Evolutionary conservation across 2,113 vertebrate species (phyloP).

Genomic region (Sakesphorus luctuosus): DNA sequence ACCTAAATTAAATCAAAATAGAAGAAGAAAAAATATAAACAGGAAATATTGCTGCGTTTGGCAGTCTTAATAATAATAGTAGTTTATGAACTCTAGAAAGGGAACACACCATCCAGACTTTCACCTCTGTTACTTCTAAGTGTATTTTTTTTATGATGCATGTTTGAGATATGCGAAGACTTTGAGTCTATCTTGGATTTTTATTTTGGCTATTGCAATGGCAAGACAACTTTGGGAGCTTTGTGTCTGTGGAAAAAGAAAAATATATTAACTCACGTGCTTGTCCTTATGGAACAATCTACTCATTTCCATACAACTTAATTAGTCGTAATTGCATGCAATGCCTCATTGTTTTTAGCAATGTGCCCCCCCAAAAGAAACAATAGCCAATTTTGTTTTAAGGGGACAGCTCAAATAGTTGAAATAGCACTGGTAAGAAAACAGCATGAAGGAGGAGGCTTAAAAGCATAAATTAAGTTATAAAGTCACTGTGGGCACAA

Average conservation of each 20-base stretch:
- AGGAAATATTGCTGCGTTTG: not conserved
- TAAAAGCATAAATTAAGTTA: not conserved
- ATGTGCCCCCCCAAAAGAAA: not conserved
- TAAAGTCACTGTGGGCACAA: not conserved
- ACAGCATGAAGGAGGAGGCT: not conserved
- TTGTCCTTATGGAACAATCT: not conserved
- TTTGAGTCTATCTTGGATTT: not conserved
- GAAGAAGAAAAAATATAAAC: conserved; percentile 5
- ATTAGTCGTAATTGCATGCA: not conserved
- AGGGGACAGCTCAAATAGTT: not conserved
- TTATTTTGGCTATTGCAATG: not conserved
- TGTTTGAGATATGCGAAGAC: not conserved
- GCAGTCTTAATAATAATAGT: not conserved
- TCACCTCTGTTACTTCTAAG: not conserved
- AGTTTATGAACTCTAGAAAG: not conserved
- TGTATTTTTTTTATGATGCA: not conserved
- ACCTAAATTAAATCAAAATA: not conserved
- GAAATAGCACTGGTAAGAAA: not conserved
- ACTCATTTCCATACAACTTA: not conserved
- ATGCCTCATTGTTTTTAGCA: not conserved
- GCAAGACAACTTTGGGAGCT: not conserved
- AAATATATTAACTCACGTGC: not conserved
- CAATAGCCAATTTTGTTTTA: not conserved
- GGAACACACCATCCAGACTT: not conserved
- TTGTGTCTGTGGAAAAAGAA: not conserved